Base-by-base conservation (phyloP, 1,140 invertebrate genomes). In the Drosophila carrolli region DNA sequence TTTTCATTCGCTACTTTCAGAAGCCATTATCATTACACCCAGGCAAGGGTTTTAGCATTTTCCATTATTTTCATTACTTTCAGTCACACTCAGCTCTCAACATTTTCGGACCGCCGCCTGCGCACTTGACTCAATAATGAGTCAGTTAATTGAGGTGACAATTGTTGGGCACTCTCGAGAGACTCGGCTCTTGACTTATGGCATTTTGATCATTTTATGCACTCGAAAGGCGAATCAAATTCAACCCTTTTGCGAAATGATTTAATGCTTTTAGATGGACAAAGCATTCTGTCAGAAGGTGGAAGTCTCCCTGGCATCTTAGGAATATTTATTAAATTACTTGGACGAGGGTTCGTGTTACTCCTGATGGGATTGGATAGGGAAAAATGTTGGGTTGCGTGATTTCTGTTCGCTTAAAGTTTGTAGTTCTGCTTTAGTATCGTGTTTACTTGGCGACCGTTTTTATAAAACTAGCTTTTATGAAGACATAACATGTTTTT, bases 91-190 rank as follows among this genome's bases (percentile, higher is more conserved):
- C 10, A 61, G 43, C 58, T 16, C 38, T 56, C 40, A 19, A 55
- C 14, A 40, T 68, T 82, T 61, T 75, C 40, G 62, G 57, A 55
- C 53, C 38, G 35, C 35, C 48, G 57, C 23, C 75, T 35, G 61
- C 48, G 76, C 72, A 88, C 79, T 81, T 63, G 59, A 82, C 63
- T 88, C 60, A 82, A 82, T 86, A 82, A 88, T 88, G 79, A 88
- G 79, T 50, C 78, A 83, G 83, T 89, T 88, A 88, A 88, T 88
- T 89, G 83, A 89, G 84, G 83, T 84, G 83, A 88, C 83, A 89
- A 83, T 80, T 77, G 83, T 56, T 65, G 60, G 62, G 50, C 73
- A 58, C 54, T 51, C 67, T 78, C 48, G 62, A 55, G 67, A 75
- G 78, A 60, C 56, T 57, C 23, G 23, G 53, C 44, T 14, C 62